These are phyloP conservation scores for Aleadryas rufinucha DNA, from an alignment of 2,113 vertebrate species.

Conservation along the genomic window DNA sequence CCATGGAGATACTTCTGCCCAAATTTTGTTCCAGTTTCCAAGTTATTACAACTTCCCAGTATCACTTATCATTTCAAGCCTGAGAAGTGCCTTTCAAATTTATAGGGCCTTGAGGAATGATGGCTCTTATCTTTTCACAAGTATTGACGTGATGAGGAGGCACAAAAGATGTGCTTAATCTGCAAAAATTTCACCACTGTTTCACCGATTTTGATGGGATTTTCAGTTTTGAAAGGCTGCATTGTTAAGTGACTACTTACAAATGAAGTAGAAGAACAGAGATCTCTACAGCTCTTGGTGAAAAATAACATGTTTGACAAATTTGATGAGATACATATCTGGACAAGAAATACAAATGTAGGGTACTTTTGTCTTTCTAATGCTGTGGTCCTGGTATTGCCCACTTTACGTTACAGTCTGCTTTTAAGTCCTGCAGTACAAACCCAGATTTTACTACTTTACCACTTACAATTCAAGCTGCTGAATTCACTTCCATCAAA, in stretches of 20 bases:
- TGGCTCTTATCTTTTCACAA: neutral
- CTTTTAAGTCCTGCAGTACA: neutral
- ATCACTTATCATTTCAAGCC: neutral
- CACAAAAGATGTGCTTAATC: neutral
- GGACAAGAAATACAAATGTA: neutral
- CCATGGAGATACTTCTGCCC: neutral
- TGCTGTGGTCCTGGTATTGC: neutral
- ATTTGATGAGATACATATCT: neutral
- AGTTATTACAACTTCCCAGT: neutral
- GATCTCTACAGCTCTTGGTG: rapidly evolving
- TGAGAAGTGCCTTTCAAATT: neutral
- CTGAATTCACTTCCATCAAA: neutral
- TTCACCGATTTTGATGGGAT: neutral
- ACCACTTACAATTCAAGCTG: neutral
- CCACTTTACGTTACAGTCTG: neutral
- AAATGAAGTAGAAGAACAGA: neutral
- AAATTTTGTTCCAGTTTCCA: neutral
- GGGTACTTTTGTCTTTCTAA: neutral
- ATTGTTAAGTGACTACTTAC: neutral
- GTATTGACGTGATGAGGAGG: neutral
- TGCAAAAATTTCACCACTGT: neutral
- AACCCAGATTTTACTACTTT: neutral
- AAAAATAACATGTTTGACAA: neutral
- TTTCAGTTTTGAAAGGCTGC: neutral
- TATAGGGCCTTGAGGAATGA: neutral